phyloP scores from a whole-genome alignment of 2,113 vertebrate species.

The Delphinapterus leucas region DNA sequence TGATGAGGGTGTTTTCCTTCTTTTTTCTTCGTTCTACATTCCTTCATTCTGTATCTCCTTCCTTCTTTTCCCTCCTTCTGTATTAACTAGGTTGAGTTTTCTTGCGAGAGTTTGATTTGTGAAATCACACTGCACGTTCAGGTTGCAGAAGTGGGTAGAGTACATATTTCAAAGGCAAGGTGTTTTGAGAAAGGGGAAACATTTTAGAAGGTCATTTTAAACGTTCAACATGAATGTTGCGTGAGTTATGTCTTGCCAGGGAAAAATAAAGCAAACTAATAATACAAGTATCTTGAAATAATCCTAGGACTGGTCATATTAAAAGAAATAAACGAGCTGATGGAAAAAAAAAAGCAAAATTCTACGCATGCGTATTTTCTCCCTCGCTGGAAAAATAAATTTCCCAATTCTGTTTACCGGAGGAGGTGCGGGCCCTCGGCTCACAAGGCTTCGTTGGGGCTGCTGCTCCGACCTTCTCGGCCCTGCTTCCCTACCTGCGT shows the following conservation, averaged over 20 bases:
- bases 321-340: not conserved
- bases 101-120: not conserved
- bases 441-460: not conserved
- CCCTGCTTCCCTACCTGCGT: not conserved
- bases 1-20: rapidly evolving
- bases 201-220: not conserved
- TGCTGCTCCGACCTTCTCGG: not conserved
- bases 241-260: not conserved
- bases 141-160: not conserved
- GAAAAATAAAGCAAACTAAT: not conserved
- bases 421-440: not conserved
- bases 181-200: not conserved
- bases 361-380: rapidly evolving
- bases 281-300: not conserved
- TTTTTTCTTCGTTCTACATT: not conserved
- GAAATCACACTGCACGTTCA: not conserved
- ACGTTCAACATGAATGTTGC: not conserved
- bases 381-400: not conserved
- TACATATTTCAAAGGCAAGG: not conserved
- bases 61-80: not conserved
- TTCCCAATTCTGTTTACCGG: not conserved
- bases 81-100: not conserved
- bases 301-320: not conserved
- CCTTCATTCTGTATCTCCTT: slow-evolving; percentile 27
- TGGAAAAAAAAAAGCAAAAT: not conserved